Evolutionary conservation across 2,888 invertebrate species (phyloP), one percentile per base, ranked within the genome.

Genomic region (Colostygia pectinataria): DNA sequence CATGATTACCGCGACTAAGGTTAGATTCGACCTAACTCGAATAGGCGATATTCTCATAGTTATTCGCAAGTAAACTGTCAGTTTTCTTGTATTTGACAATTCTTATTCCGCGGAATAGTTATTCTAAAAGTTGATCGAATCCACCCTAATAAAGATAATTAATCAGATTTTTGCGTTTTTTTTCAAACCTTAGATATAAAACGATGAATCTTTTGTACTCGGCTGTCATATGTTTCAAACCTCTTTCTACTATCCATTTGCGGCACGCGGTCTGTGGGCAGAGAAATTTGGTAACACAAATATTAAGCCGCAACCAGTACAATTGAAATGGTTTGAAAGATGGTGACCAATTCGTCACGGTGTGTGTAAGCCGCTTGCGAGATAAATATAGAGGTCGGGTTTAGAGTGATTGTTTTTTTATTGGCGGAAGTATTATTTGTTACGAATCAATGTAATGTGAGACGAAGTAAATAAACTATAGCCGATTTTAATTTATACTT

Each of bases 281-380:
- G 82, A 77, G 80, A 82, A 80, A 82, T 80, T 82, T 74, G 74
- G 80, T 80, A 78, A 77, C 76, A 79, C 53, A 55, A 53, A 55
- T 55, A 55, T 53, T 28, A 55, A 52, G 59, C 71, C 70, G 74
- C 71, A 73, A 76, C 74, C 74, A 77, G 77, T 74, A 74, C 72
- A 77, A 77, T 81, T 78, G 80, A 75, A 80, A 76, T 71, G 71
- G 71, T 76, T 76, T 72, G 70, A 72, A 66, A 74, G 72, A 74
- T 67, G 68, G 76, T 68, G 75, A 76, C 74, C 75, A 68, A 77
- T 80, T 70, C 70, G 77, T 77, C 77, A 76, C 70, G 71, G 66
- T 54, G 56, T 64, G 68, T 65, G 67, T 62, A 68, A 56, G 46
- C 15, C 23, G 23, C 23, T 46, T 39, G 28, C 46, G 31, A 42